Conservation (phyloP, 1,140 invertebrate genomes). For the Bilobella aurantiaca region DNA sequence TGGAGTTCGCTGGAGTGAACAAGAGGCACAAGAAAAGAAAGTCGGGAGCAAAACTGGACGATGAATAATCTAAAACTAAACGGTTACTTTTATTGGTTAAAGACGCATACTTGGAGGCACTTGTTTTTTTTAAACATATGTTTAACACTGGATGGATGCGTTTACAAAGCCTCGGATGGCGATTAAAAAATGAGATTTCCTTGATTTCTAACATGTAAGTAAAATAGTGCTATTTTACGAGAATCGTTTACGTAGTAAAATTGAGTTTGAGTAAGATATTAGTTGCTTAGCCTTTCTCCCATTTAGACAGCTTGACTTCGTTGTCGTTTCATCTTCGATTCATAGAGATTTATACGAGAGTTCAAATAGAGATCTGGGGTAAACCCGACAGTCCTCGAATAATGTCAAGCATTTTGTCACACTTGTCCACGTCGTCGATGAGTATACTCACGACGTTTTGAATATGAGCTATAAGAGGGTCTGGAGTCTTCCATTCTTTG, state of each 20-base stretch:
- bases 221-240: no score
- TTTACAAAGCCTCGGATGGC: no score
- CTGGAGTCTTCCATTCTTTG: slow-evolving; percentile 1
- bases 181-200: no score
- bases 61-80: not conserved
- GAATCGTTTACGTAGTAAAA: not conserved
- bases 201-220: no score
- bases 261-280: not conserved
- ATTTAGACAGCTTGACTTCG: not conserved
- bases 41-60: not conserved
- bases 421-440: not conserved
- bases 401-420: not conserved
- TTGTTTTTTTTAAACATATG: not conserved
- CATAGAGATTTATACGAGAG: not conserved
- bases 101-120: not conserved
- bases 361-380: not conserved
- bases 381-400: not conserved
- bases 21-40: slow-evolving; percentile 22
- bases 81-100: not conserved
- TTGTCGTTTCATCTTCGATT: not conserved
- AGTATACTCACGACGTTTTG: not conserved
- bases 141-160: no score
- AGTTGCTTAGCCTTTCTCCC: not conserved
- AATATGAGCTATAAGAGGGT: not conserved
- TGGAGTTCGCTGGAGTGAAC: slow-evolving; percentile 26